Base-by-base conservation (phyloP, 2,888 invertebrate genomes). In the Sericinus montela region DNA sequence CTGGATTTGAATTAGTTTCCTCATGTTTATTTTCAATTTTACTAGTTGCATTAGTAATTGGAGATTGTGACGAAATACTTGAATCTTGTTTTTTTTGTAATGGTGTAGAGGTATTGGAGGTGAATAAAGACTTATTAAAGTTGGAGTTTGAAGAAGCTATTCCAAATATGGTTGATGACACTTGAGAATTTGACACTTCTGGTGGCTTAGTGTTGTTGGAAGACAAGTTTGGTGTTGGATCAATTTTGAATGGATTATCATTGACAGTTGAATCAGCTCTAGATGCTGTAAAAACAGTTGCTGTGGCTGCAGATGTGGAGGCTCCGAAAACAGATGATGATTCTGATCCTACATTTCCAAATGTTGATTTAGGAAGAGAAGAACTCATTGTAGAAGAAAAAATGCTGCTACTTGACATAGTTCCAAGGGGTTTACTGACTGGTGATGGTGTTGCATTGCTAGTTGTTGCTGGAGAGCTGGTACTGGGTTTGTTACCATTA, bases 401-500 rank as follows among this genome's bases (percentile, higher is more conserved):
- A 35, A 76, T 53, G 30, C 59, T 60, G 43, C 70, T 65, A 56
- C 62, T 67, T 44, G 69, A 62, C 40, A 65, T 69, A 52, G 56
- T 63, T 46, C 69, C 34, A 32, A 63, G 49, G 51, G 71, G 61
- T 54, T 73, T 80, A 56, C 57, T 73, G 11, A 69, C 63, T 56
- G 74, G 74, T 56, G 66, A 80, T 48, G 74, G 53, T 35, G 55
- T 63, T 37, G 65, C 56, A 39, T 69, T 60, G 14, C 77, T 75
- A 58, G 48, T 69, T 44, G 56, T 65, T 28, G 69, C 53, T 34
- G 71, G 54, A 45, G 68, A 68, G 47, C 75, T 83, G 56, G 79
- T 85, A 37, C 75, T 72, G 37, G 59, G 23, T 58, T 80, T 83
- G 54, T 67, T 81, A 11, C 88, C 81, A 70, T 89, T 91, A 47